Evolutionary conservation across 53 echinoderm and acorn worm species (phyloP), one percentile per base, ranked within the genome.

Genomic region (Actinopyga echinites): DNA sequence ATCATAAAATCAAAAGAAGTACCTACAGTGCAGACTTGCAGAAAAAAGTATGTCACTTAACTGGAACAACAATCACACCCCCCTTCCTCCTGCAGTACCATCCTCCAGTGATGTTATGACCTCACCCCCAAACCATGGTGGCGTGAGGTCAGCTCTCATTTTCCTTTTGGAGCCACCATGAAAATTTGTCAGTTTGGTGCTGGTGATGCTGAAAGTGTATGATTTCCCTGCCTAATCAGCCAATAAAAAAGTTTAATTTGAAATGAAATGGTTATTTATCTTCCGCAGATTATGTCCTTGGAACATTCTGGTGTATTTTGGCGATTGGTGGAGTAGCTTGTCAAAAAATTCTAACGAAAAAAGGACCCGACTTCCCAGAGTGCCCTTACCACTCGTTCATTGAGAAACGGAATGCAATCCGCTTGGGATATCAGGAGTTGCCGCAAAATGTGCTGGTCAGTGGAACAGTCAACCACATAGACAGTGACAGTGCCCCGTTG

Each of bases 351-450:
- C 84, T 95, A 53, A 91, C 89, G 11, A 81, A 69, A 37, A 83
- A 86, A 25, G 65, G 64, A 21, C 86, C 86, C n/a, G 69, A 89
- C 61, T 92, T 96, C 86, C 96, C 96, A 1, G 63, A 85, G 15
- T 93, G 93, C 74, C 89, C 93, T 10, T 95, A 91, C 85, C 82
- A 85, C 77, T 62, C 38, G 22, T 80, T 59, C 60, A 80, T 23
- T 5, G 81, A 59, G 63, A 31, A 37, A 17, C 38, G 81, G 42
- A 38, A 25, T 4, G 21, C 37, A 30, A 10, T 59, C 11, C 25
- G 62, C 2, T 21, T 37, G 24, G 34, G 37, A 21, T 38, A 12
- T 23, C 30, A 57, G 15, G 40, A 62, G n/a, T 21, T 22, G 6
- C 35, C 35, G 0, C 23, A 61, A 22, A 34, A 21, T 6, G 32